Evolutionary conservation across 2,797 vertebrate species (phyloP), one percentile per base, ranked within the genome.

Genomic region (Emydoidea blandingii): DNA sequence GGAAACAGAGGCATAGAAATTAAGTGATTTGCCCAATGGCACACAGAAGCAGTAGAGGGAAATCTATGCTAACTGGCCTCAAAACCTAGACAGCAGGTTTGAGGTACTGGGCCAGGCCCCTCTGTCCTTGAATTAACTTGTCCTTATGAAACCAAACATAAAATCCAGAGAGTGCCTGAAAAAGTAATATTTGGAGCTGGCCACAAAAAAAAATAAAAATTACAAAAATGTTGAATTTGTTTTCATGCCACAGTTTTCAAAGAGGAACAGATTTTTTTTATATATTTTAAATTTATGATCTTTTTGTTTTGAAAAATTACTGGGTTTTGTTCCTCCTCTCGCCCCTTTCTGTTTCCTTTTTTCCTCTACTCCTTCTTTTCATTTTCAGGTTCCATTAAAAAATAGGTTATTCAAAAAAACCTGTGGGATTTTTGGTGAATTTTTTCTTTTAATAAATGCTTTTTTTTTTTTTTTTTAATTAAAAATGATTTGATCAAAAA

Each of bases 81-180:
- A 85, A 92, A 89, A 86, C 85, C 88, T 82, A 91, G 94, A 95
- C 94, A 68, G 34, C 18, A 90, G 72, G 10, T 49, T 94, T 59
- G 59, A 83, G 25, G 65, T 53, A 86, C 19, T 5, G 88, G 93
- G 83, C 79, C 94, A 84, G 89, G 31, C 44, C 68, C 23, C 57
- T 76, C 59, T 68, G 11, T 80, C 80, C 65, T 41, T 1, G 84
- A 94, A 86, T 92, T 95, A 88, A 90, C 89, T 89, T 94, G 18
- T 88, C 91, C 88, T 8, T 47, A 47, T 16, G 44, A 29, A 47
- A 47, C 11, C 12, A 76, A 47, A 47, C 41, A 14, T 76, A 31
- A 29, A 78, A 78, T 47, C 44, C 44, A 49, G 74, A 29, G 8
- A 37, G 14, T 44, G 14, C 44, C 14, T 49, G 74, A 78, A 78